These are phyloP conservation scores for Brachionus plicatilis DNA, from an alignment of 1,140 invertebrate species.

Conservation along the genomic window DNA sequence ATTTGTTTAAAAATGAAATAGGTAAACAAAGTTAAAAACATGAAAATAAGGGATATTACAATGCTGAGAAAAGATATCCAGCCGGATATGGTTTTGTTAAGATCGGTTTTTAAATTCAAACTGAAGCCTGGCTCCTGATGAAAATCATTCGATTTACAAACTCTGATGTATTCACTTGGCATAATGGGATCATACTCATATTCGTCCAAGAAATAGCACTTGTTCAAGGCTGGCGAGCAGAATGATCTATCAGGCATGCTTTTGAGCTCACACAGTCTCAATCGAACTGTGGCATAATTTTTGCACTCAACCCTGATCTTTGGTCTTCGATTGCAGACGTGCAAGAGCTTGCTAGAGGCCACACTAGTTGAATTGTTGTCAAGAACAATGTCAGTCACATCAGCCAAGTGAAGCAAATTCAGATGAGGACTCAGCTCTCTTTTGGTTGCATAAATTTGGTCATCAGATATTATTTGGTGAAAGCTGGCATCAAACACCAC, in stretches of 20 bases:
- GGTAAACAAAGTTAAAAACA: conserved; percentile 49
- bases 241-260: not conserved
- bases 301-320: conserved; percentile 24
- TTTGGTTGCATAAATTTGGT: not conserved
- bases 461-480: not conserved
- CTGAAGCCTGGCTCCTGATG: not conserved
- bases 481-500: not conserved
- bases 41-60: not conserved
- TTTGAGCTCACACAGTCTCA: conserved; percentile 3
- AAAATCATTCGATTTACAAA: not conserved
- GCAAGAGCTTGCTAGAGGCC: not conserved
- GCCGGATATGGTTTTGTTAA: conserved; percentile 6
- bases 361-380: conserved; percentile 5
- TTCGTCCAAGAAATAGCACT: conserved; percentile 15
- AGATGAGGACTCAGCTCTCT: not conserved
- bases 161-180: not conserved
- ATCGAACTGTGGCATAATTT: not conserved
- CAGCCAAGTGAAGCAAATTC: not conserved
- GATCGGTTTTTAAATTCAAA: not conserved
- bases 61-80: conserved; percentile 32
- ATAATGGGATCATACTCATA: conserved; percentile 15
- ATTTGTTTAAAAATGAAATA: conserved; percentile 56
- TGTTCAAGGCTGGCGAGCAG: not conserved
- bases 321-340: conserved; percentile 18
- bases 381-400: conserved; percentile 22